Evolutionary conservation across 1,140 invertebrate species (phyloP), one percentile per base, ranked within the genome.

Genomic region (Ips nitidus): DNA sequence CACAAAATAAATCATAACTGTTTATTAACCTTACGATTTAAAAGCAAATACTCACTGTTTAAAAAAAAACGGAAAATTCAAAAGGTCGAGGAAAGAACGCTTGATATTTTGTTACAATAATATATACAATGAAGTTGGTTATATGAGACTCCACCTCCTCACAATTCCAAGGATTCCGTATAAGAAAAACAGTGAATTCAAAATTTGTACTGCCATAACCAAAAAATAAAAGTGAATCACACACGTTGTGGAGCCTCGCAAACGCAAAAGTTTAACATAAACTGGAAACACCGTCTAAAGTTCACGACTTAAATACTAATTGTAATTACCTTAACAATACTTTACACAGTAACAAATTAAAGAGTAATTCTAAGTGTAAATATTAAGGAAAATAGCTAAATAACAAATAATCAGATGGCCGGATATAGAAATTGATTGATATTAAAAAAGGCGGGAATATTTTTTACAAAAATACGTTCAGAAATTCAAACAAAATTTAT

Each of bases 11-110:
- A 71, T 73, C 63, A 75, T 74, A 74, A 61, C 74, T 55, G 66
- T 76, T 76, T 76, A 75, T 73, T 76, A 68, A 74, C 55, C 70
- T 74, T 76, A 75, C 52, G 68, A 75, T 75, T 70, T 73, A 76
- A 76, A 76, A 76, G 75, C 72, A 75, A 72, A 74, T 73, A 75
- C 73, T 76, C 70, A 73, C 61, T 71, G 71, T 69, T 73, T 63
- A 65, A 66, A 69, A 66, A 66, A 62, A 69, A 62, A 70, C 45
- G 63, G 61, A 56, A 63, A 69, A 74, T 36, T 22, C 5, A 8
- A n/a, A 55, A 38, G 22, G 2, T 64, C 71, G 66, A 55, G 63
- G 62, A 70, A 74, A 63, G 58, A 67, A 68, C 53, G 60, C 56
- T 52, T 41, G 52, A 38, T 62, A 55, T 41, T 41, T 53, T 57